Base-by-base conservation (phyloP, 2,797 vertebrate species). In the Enteromius treurensis region DNA sequence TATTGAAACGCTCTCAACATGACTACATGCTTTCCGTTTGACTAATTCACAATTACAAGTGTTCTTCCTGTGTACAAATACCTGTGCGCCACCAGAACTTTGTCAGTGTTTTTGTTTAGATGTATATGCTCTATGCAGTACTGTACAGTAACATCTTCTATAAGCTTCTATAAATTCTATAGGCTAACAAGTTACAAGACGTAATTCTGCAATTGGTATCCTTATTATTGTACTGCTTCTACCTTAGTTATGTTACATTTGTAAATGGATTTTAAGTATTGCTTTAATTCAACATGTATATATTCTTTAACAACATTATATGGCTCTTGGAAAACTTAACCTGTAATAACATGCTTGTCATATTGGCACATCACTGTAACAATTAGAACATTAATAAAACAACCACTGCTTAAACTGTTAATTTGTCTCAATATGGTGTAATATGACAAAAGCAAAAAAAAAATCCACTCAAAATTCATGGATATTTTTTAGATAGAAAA, bases 41-140 rank as follows among this genome's bases (percentile, higher is more conserved):
- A 53, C 17, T 79, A 6, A 17, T 80, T 70, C 53, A 32, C 34
- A 55, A 11, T 55, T 34, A 7, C 9, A 53, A 5, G 26, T 79
- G 29, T 34, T 49, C 60, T 67, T 51, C 77, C 26, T 34, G 7
- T 71, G 69, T 73, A 71, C 13, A 80, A 69, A 80, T 51, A 19
- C 23, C 23, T 62, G 37, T 26, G 5, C 42, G 21, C 4, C 9
- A 65, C 45, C 29, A 40, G 23, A 37, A 65, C 17, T 9, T 14
- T 64, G 58, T 21, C 21, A 9, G 15, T 34, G 6, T 21, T 19
- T 19, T 26, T 53, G 45, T 51, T 65, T 65, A 0, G 13, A 11
- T 75, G 21, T 10, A 71, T 62, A 47, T 74, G 55, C 68, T 64
- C 29, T 49, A 75, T 75, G 32, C 58, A 65, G 21, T 37, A 75